A percentile compares a stretch with the other conserved stretches of the same genome.
Conservation (phyloP, 2,113 vertebrate genomes). For the Meriones unguiculatus region DNA sequence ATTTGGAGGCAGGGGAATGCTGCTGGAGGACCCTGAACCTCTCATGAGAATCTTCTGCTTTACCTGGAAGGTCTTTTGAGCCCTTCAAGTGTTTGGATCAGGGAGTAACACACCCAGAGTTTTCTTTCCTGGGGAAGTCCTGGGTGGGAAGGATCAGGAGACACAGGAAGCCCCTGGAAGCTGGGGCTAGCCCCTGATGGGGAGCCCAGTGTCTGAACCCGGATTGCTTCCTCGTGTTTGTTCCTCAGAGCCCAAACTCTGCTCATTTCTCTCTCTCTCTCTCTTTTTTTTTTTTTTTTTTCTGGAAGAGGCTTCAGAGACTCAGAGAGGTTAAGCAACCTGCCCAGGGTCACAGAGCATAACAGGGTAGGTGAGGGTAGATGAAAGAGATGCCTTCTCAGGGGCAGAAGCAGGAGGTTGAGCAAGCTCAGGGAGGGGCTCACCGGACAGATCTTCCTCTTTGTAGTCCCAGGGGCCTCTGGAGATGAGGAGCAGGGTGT, state of each 20-base stretch:
- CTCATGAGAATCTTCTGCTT: accelerated
- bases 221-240: not conserved
- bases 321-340: not conserved
- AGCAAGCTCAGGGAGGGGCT: not conserved
- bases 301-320: not conserved
- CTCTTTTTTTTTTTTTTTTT: not conserved
- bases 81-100: not conserved
- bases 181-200: not conserved
- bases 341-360: not conserved
- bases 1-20: accelerated
- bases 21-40: accelerated
- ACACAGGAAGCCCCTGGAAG: not conserved
- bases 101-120: not conserved
- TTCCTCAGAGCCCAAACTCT: not conserved
- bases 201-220: not conserved
- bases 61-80: not conserved
- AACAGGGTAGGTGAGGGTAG: not conserved
- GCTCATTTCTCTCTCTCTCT: not conserved
- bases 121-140: not conserved
- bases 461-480: not conserved
- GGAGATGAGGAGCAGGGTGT: not conserved
- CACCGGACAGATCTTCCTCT: not conserved
- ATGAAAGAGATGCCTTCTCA: not conserved
- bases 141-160: not conserved
- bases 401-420: not conserved